Evolutionary conservation across 2,113 vertebrate genomes (phyloP), one percentile per base, ranked within the genome.

Genomic region (Ictalurus furcatus): DNA sequence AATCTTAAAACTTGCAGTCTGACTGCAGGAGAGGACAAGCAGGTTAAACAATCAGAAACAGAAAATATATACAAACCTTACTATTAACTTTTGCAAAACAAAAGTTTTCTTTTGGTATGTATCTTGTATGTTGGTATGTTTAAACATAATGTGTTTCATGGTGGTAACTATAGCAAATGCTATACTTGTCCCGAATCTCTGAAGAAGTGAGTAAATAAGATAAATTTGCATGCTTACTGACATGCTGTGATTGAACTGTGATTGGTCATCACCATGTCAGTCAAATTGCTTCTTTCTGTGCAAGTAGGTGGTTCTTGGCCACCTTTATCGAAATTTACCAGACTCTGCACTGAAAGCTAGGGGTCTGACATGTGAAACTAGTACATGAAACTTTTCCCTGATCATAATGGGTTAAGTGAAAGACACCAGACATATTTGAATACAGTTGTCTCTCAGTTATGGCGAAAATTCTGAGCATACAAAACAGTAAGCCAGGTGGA

Each of bases 401-500:
- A 52, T 78, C 44, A 28, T 48, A 52, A 79, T 28, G 25, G 76
- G 76, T 52, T 79, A 79, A 79, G 44, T 52, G 28, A 25, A 23
- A 84, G 34, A 28, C 37, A 84, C 5, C 23, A 8, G 21, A 63
- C 34, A 25, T 44, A 84, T 84, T 80, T 65, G 17, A 80, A 48
- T 65, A 87, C 74, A 67, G 76, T 80, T 44, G 58, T 30, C 40
- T 65, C 40, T 65, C 23, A 87, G 56, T 63, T 52, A 63, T 52
- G 71, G 48, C 30, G 9, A 44, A 87, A 67, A 25, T 52, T 79
- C 40, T 54, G 74, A 30, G 84, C 30, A 4, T 17, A 79, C 73
- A 48, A 73, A 80, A 30, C 76, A 87, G 82, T 52, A n/a, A 80
- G 83, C 63, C 54, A 40, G 80, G 85, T 87, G 85, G 85, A 82